A percentile compares a stretch with the other conserved stretches of the same genome.
These are phyloP conservation scores for Hypomesus transpacificus DNA, from an alignment of 2,113 vertebrate species.

Conservation along the genomic window DNA sequence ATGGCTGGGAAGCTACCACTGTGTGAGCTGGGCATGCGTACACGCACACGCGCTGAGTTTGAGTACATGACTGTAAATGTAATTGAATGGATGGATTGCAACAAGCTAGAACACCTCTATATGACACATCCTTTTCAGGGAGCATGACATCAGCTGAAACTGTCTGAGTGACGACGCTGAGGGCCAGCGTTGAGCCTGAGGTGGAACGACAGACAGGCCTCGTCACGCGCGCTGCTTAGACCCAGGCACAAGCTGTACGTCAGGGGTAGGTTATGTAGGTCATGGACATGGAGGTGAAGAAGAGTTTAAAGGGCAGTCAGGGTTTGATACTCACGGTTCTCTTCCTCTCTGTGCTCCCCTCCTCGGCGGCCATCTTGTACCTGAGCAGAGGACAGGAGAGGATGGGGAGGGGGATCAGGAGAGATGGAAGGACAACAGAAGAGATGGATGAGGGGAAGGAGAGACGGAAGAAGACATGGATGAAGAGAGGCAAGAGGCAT, in stretches of 20 bases:
- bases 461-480: not conserved
- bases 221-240: too few species aligned
- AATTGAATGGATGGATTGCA: too few species aligned
- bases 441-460: not conserved
- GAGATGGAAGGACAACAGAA: not conserved
- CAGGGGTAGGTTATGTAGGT: not conserved
- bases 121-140: too few species aligned
- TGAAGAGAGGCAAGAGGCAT: not conserved
- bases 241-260: not conserved
- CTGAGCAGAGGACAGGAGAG: constrained; percentile 36
- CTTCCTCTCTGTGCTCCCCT: constrained; percentile 60
- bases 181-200: too few species aligned
- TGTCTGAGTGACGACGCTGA: too few species aligned
- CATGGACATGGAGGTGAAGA: not conserved
- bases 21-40: constrained; percentile 2
- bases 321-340: constrained; percentile 49
- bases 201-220: too few species aligned
- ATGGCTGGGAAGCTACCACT: not conserved
- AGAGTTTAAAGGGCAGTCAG: not conserved
- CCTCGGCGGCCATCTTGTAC: constrained; percentile 73
- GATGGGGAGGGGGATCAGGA: not conserved
- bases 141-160: too few species aligned
- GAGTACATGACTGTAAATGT: not conserved
- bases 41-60: not conserved
- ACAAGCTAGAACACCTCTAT: too few species aligned